A percentile compares a stretch with the other conserved stretches of the same genome.
phyloP scores from a whole-genome alignment of 1,140 invertebrate species.

The Pseudomyrmex cubaensis region DNA sequence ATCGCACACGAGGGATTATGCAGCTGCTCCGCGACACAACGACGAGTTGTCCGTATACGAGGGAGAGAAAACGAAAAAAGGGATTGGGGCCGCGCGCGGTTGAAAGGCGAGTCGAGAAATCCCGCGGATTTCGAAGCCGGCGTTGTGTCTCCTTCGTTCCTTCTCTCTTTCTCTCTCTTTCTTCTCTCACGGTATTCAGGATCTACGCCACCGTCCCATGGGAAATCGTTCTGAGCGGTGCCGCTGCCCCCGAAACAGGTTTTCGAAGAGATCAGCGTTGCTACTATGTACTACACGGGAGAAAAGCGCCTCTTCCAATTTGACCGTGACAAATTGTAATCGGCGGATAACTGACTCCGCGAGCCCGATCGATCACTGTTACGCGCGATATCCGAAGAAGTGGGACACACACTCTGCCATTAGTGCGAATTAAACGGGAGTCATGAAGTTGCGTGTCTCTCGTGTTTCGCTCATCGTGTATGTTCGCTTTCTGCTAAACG shows the following conservation, averaged over 20 bases:
- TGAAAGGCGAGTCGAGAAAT: constrained; percentile 66
- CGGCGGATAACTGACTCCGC: constrained; percentile 27
- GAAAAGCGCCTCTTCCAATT: constrained; percentile 57
- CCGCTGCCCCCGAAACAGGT: constrained; percentile 64
- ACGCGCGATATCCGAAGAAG: constrained; percentile 48
- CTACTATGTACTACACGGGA: constrained; percentile 25
- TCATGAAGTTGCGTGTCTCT: not conserved
- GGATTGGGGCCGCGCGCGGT: constrained; percentile 62
- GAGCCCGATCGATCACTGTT: constrained; percentile 29
- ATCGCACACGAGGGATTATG: constrained; percentile 49
- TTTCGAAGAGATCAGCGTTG: constrained; percentile 66
- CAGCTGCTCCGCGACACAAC: constrained; percentile 49
- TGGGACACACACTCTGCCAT: constrained; percentile 31
- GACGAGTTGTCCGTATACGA: constrained; percentile 58
- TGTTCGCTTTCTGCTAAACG: not conserved
- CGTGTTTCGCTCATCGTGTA: not conserved
- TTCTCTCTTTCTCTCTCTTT: constrained; percentile 10
- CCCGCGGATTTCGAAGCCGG: constrained; percentile 65
- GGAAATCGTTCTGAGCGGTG: constrained; percentile 72
- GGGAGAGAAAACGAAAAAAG: constrained; percentile 24
- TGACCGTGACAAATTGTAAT: constrained; percentile 69
- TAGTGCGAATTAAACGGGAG: constrained; percentile 33
- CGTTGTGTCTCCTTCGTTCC: constrained; percentile 9
- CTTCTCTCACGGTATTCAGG: constrained; percentile 41
- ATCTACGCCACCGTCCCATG: constrained; percentile 58